Percentiles rank a stretch among this genome's conserved stretches.
phyloP scores from a whole-genome alignment of 2,113 vertebrate genomes.

The Nanorana parkeri region DNA sequence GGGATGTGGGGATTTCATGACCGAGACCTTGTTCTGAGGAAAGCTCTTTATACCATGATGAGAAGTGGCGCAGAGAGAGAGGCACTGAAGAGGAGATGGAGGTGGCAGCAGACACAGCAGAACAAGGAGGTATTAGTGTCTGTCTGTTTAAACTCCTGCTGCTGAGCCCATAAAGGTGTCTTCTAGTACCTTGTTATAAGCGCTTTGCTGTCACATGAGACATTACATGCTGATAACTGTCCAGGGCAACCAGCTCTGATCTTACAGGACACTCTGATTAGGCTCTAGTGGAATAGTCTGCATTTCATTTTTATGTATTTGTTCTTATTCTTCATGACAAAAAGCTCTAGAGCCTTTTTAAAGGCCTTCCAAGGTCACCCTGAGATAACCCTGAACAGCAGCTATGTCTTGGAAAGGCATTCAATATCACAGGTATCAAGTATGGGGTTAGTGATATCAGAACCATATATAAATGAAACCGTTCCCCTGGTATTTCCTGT shows the following conservation, averaged over 20 bases:
- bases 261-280: background rate
- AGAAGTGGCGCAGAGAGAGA: slow-evolving; percentile 91
- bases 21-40: slow-evolving; percentile 93
- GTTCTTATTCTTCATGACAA: background rate
- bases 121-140: slow-evolving; percentile 90
- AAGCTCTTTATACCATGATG: slow-evolving; percentile 97
- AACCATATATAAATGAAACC: too few relatives aligned
- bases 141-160: background rate
- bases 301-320: slow-evolving; percentile 6
- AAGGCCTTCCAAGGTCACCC: slow-evolving; percentile 6
- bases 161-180: background rate
- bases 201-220: background rate
- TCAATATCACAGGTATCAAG: background rate
- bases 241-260: background rate
- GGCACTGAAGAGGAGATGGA: slow-evolving; percentile 94
- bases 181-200: background rate
- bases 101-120: slow-evolving; percentile 98
- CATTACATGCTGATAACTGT: background rate
- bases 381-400: background rate
- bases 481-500: background rate
- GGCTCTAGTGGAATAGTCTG: slow-evolving; percentile 4
- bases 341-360: background rate
- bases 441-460: background rate
- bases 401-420: background rate
- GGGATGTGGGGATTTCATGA: slow-evolving; percentile 99